Percentiles rank a stretch among this genome's conserved stretches.
Conservation (phyloP, 37 sponge, comb jelly and placozoan genomes). For the Dysidea cf. avara region DNA sequence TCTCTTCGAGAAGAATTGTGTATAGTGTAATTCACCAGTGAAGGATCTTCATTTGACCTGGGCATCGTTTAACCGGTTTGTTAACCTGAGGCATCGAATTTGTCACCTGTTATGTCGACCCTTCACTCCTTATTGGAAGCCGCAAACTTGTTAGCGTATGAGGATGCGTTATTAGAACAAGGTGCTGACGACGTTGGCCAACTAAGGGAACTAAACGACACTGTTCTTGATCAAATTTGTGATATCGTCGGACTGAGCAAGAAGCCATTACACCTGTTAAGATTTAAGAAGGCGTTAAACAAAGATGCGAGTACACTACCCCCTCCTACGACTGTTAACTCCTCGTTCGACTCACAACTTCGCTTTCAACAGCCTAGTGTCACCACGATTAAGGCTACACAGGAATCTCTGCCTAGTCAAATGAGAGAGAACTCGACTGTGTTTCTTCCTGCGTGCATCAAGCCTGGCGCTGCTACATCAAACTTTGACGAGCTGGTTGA, state of each 20-base stretch:
- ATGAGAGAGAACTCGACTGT: not conserved
- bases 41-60: no score
- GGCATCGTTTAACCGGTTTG: no score
- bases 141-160: conserved; percentile 66
- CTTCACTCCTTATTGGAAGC: conserved; percentile 38
- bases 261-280: conserved; percentile 72
- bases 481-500: conserved; percentile 49
- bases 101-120: conserved; percentile 1
- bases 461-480: conserved; percentile 19
- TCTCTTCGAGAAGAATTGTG: no score
- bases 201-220: conserved; percentile 47
- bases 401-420: not conserved
- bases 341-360: no score
- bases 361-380: no score
- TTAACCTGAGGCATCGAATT: no score
- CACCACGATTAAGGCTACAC: no score
- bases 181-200: conserved; percentile 82
- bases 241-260: conserved; percentile 56
- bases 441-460: conserved; percentile 56
- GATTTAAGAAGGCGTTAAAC: conserved; percentile 63
- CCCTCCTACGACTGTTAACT: not conserved
- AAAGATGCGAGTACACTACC: conserved; percentile 5
- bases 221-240: conserved; percentile 47
- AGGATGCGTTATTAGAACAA: conserved; percentile 51
- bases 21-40: no score